These are phyloP conservation scores for Ariolimax columbianus DNA, from an alignment of 2,888 invertebrate genomes.

Conservation along the genomic window DNA sequence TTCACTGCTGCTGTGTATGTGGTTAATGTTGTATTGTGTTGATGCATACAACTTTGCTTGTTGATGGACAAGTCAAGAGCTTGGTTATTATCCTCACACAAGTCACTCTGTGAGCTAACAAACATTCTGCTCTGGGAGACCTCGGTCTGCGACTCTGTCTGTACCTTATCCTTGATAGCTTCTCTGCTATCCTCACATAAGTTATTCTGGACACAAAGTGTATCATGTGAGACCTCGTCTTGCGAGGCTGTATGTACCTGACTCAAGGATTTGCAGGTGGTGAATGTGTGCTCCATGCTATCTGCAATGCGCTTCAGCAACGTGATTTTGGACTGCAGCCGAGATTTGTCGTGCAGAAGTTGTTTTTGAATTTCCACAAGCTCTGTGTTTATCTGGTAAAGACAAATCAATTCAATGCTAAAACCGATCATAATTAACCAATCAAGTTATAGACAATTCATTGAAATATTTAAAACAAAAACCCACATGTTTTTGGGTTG, in stretches of 20 bases:
- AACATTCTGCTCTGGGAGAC: background rate
- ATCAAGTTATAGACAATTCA: too few relatives aligned
- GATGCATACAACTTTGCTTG: background rate
- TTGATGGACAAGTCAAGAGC: constrained; percentile 9
- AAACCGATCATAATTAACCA: background rate
- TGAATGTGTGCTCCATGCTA: background rate
- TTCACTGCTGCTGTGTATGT: background rate
- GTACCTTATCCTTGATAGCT: background rate
- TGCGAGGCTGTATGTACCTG: background rate
- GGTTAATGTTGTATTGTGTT: too few relatives aligned
- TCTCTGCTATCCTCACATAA: background rate
- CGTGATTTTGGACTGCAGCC: background rate
- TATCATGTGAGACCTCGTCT: too few relatives aligned
- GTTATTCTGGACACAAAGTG: too few relatives aligned
- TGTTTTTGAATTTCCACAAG: constrained; percentile 18
- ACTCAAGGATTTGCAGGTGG: background rate
- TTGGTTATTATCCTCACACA: background rate
- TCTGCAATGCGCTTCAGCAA: background rate
- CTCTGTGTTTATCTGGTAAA: constrained; percentile 24
- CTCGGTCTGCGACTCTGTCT: background rate
- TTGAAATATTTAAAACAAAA: too few relatives aligned
- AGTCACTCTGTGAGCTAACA: background rate
- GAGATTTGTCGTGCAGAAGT: constrained; percentile 18
- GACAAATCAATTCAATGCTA: background rate
- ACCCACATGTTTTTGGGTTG: too few relatives aligned